Conservation (phyloP, 1,140 invertebrate genomes). For the Caenorhabditis tropicalis region DNA sequence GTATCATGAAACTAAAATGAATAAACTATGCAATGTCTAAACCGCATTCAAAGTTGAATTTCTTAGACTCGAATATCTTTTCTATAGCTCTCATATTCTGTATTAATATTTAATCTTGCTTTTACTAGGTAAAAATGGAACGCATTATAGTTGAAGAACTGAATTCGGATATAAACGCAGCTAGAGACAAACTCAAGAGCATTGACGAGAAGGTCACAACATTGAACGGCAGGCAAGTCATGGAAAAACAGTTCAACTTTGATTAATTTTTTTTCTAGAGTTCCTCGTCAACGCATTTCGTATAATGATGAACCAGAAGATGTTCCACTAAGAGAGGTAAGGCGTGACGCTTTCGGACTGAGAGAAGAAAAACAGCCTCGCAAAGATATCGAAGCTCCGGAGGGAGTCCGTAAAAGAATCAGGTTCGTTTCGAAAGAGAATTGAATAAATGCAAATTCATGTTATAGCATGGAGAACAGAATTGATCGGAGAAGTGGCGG, state of each 20-base stretch:
- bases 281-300: neutral
- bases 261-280: neutral
- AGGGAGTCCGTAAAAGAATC: neutral
- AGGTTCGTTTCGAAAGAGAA: neutral
- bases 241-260: neutral
- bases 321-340: neutral
- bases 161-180: neutral
- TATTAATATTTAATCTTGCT: neutral
- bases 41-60: too few species aligned
- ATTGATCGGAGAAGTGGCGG: neutral
- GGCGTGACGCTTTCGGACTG: neutral
- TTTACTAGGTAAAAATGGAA: neutral
- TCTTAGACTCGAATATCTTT: too few species aligned
- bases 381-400: neutral
- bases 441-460: neutral
- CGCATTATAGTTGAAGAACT: constrained; percentile 7
- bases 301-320: constrained; percentile 17
- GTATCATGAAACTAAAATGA: too few species aligned
- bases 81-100: neutral
- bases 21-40: too few species aligned
- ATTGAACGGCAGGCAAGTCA: neutral
- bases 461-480: neutral
- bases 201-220: constrained; percentile 12
- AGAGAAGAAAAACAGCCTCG: neutral
- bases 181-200: neutral